Base-by-base conservation (phyloP, 2,888 invertebrate species). In the Netelia melanura region DNA sequence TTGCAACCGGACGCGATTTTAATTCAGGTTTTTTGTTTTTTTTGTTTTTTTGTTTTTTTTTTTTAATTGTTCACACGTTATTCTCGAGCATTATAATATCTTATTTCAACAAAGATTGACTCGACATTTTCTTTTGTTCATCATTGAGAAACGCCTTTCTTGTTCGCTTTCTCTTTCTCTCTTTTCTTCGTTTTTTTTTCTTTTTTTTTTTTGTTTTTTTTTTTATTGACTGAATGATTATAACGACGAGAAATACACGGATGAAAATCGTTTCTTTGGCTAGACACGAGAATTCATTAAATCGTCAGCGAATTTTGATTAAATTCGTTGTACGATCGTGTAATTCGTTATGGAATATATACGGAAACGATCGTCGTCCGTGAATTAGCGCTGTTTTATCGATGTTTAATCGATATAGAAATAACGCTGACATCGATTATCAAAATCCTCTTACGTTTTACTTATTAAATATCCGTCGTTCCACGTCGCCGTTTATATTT, bases 401-500 rank as follows among this genome's bases (percentile, higher is more conserved):
- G 74, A 81, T 72, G 44, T 79, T 65, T 77, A 77, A 48, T 72
- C 77, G 77, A 77, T 21, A 71, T 52, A 74, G 58, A 64, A 74
- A 82, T 82, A 82, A 80, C 58, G 56, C 84, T 87, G 86, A 87
- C 80, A 87, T 76, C 72, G 64, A 88, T 84, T 86, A 87, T 87
- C 83, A 85, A 88, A 86, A 87, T 72, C 71, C 61, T 64, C 82
- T 86, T 83, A 84, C 30, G 54, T 56, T 70, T 56, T 70, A 70
- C 25, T 56, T 77, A 23, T 65, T 70, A 72, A 79, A 82, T 80
- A 44, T 61, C 44, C 58, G 43, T 23, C 17, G 58, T 43, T n/a
- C 58, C 43, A 71, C 71, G 48, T 78, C 62, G 77, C 77, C 82
- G 71, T 67, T 38, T 58, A 58, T 82, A 71, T 71, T 70, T 79